Evolutionary conservation across 2,888 invertebrate genomes (phyloP).

Genomic region (Acleris emargana): DNA sequence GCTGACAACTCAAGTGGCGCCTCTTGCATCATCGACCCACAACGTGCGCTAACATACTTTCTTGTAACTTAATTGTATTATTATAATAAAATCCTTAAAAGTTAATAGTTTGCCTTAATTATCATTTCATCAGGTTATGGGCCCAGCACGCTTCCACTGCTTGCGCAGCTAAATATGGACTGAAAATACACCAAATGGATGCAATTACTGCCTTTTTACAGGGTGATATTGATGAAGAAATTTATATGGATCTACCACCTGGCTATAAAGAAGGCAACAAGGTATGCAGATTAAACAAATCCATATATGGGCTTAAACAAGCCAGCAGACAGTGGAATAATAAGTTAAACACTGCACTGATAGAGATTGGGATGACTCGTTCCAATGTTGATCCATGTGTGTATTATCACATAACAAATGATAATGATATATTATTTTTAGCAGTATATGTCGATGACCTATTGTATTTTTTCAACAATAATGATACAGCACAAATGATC

Average conservation of each 20-base stretch:
- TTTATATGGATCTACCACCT: slow-evolving; percentile 41
- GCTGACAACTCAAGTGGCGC: too few relatives aligned
- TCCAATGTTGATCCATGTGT: too few relatives aligned
- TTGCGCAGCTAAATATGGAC: slow-evolving; percentile 36
- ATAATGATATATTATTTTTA: background rate
- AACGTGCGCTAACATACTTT: too few relatives aligned
- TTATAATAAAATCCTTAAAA: too few relatives aligned
- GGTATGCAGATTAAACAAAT: slow-evolving; percentile 39
- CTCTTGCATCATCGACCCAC: too few relatives aligned
- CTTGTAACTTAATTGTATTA: too few relatives aligned
- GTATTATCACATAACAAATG: too few relatives aligned
- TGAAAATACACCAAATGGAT: slow-evolving; percentile 41
- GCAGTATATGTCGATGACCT: slow-evolving; percentile 3
- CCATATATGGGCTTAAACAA: slow-evolving; percentile 39
- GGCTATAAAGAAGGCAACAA: slow-evolving; percentile 36
- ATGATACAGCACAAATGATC: background rate
- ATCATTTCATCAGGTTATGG: too few relatives aligned
- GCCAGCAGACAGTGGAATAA: slow-evolving; percentile 1
- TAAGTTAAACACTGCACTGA: too few relatives aligned
- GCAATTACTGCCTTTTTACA: slow-evolving; percentile 42
- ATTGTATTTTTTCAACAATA: background rate
- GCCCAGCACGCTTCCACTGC: slow-evolving; percentile 93
- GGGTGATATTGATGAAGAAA: slow-evolving; percentile 41
- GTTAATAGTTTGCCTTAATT: too few relatives aligned
- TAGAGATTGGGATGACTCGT: too few relatives aligned